Conservation (phyloP, 2,113 vertebrate species). For the Rhabdomys dilectus region DNA sequence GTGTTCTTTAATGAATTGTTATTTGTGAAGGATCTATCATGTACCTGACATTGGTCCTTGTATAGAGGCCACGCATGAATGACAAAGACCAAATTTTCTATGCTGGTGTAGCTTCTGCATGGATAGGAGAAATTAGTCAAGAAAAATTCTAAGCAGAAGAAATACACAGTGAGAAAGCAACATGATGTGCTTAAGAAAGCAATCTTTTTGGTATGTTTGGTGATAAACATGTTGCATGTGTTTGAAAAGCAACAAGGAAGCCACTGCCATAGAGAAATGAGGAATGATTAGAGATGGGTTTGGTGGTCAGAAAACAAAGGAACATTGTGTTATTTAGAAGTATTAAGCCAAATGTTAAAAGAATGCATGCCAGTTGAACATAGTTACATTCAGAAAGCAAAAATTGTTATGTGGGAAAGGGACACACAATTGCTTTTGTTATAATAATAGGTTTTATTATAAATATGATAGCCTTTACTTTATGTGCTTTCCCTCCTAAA, state of each 20-base stretch:
- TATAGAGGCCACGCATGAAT: not conserved
- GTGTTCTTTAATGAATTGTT: not conserved
- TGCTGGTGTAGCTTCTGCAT: not conserved
- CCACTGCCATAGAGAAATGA: not conserved
- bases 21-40: not conserved
- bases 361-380: not conserved
- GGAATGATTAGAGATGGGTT: not conserved
- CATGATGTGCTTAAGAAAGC: not conserved
- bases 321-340: not conserved
- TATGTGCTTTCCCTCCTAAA: not conserved
- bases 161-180: not conserved
- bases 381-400: not conserved
- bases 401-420: not conserved
- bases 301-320: not conserved
- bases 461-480: not conserved
- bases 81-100: not conserved
- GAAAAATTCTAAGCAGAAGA: not conserved
- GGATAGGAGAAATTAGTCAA: not conserved
- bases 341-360: not conserved
- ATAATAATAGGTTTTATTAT: not conserved
- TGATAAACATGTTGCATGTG: not conserved
- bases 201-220: not conserved
- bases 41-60: not conserved
- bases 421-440: not conserved
- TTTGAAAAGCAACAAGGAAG: not conserved